Conservation (phyloP, 1,140 invertebrate species). For the Scaptomyza graminum region DNA sequence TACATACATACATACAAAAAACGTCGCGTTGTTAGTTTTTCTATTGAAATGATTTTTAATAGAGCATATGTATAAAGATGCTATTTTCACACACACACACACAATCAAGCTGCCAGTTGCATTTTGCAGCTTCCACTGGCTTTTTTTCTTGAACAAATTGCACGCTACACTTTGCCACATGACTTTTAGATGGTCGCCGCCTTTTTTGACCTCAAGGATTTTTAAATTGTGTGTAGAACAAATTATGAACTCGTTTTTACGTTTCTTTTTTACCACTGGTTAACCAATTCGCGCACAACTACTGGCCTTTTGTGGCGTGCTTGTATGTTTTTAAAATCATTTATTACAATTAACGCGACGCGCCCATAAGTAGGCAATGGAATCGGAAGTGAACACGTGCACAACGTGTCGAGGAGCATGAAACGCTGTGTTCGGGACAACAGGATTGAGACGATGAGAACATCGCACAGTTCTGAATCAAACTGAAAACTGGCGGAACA, state of each 20-base stretch:
- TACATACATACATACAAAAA: no score
- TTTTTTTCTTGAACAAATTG: constrained; percentile 21
- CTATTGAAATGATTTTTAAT: background rate
- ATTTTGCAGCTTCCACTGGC: background rate
- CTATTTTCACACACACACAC: constrained; percentile 7
- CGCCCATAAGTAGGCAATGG: constrained; percentile 23
- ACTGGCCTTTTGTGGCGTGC: constrained; percentile 4
- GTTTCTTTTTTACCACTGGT: constrained; percentile 20
- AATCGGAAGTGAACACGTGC: constrained; percentile 20
- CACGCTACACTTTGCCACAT: constrained; percentile 3
- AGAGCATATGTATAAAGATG: background rate
- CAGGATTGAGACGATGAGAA: constrained; percentile 39
- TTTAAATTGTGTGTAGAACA: background rate
- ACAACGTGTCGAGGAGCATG: constrained; percentile 19
- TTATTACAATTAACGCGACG: constrained; percentile 40
- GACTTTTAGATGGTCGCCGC: constrained; percentile 12
- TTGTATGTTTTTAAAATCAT: background rate
- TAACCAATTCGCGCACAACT: constrained; percentile 29
- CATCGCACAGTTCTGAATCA: constrained; percentile 66
- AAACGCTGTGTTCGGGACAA: constrained; percentile 7
- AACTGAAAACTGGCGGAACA: constrained; percentile 47
- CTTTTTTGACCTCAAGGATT: constrained; percentile 35
- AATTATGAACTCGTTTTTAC: background rate
- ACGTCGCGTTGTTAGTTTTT: constrained; percentile 1
- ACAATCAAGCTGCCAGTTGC: constrained; percentile 35